Percentiles rank a stretch among this genome's conserved stretches.
These are phyloP conservation scores for Xenops minutus DNA, from an alignment of 2,797 vertebrate genomes.

Conservation along the genomic window DNA sequence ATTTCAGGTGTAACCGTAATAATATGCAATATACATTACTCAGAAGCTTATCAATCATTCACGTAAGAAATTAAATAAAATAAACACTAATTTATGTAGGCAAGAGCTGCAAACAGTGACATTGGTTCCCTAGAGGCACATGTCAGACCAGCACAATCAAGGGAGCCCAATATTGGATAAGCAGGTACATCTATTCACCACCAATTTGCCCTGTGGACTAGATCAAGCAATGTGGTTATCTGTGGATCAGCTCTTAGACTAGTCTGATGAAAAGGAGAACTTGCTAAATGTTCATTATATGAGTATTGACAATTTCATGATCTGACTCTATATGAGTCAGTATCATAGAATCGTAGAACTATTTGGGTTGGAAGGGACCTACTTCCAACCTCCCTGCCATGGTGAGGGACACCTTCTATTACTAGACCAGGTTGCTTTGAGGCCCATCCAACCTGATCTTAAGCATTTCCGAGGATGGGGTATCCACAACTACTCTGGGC, in stretches of 20 bases:
- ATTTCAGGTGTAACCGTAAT: not conserved
- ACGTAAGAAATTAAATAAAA: not conserved
- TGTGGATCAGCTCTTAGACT: not conserved
- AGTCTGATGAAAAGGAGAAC: not conserved
- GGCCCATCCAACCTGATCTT: not conserved
- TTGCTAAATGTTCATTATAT: not conserved
- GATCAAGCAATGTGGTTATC: not conserved
- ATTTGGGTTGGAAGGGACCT: not conserved
- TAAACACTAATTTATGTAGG: not conserved
- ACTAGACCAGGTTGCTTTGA: not conserved
- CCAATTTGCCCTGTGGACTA: too few species aligned
- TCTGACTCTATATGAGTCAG: not conserved
- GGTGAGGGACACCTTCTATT: not conserved
- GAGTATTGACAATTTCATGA: not conserved
- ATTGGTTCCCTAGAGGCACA: not conserved
- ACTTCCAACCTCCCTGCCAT: not conserved
- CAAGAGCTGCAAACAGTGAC: not conserved
- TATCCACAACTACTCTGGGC: not conserved
- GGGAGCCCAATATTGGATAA: rapidly evolving
- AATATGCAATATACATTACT: not conserved
- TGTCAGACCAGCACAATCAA: not conserved
- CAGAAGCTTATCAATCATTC: not conserved
- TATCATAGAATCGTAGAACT: not conserved
- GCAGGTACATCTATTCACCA: rapidly evolving
- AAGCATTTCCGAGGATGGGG: not conserved